Evolutionary conservation across 2,113 vertebrate genomes (phyloP), one percentile per base, ranked within the genome.

Genomic region (Pyxicephalus adspersus): DNA sequence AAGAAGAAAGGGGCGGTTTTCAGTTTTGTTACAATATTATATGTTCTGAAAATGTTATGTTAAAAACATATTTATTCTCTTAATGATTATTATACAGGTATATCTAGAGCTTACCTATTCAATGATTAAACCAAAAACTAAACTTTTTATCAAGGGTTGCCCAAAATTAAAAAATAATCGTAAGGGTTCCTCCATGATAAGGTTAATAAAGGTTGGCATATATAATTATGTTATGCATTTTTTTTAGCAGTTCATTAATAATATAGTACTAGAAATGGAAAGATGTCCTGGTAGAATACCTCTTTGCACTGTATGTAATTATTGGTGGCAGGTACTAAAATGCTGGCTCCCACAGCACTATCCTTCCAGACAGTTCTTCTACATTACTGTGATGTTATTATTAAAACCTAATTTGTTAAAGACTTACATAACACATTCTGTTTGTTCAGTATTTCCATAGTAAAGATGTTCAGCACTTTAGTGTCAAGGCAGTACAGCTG

Each of bases 401-500:
- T 76, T 76, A 76, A 76, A 58, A 76, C 58, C 73, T 76, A 76
- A 61, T 76, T 60, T 76, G 73, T 76, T 76, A 63, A 61, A 45
- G 73, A 76, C 73, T 38, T 76, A 61, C 54, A 76, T 76, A 50
- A 50, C 73, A 76, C 29, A 60, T 45, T 61, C 34, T 76, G 29
- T 76, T 60, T 76, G 55, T 63, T 50, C 55, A 63, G 73, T 61
- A 76, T 50, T 76, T 31, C 57, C 73, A 34, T 63, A 76, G 55
- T 76, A 57, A 16, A 76, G 4, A 20, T 13, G 57, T 25, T 63
- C 29, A 23, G 61, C 4, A 75, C 34, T 76, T 60, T 28, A 74
- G 4, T 5, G 5, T 26, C 25, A 11, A 76, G 22, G 73, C 31
- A 76, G 25, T 61, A 50, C 73, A 57, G 22, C 17, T 28, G 11